phyloP scores from a whole-genome alignment of 1,140 invertebrate genomes.

The Eurosta solidaginis region DNA sequence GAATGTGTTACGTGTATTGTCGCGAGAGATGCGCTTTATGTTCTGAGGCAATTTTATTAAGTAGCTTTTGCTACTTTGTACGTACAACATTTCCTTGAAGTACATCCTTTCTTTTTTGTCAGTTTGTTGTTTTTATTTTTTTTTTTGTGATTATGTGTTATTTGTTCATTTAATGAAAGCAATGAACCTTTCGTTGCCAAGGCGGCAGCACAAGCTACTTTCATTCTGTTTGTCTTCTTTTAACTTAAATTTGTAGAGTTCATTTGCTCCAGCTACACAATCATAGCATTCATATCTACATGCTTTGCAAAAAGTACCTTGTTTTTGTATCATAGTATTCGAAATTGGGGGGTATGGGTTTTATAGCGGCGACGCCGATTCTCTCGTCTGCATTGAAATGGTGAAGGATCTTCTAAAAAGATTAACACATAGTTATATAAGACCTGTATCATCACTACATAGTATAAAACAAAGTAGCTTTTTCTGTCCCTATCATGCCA shows the following conservation, averaged over 20 bases:
- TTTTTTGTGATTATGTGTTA: background rate
- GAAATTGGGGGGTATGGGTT: too few species aligned
- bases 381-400: background rate
- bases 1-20: too few species aligned
- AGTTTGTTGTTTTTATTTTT: background rate
- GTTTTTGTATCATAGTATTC: too few species aligned
- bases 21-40: background rate
- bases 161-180: background rate
- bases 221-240: background rate
- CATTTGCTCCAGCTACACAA: too few species aligned
- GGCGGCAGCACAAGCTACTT: background rate
- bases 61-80: background rate
- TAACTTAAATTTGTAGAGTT: background rate
- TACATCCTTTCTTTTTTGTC: background rate
- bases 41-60: background rate
- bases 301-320: too few species aligned
- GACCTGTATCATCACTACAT: too few species aligned
- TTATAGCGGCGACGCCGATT: too few species aligned
- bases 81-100: background rate
- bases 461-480: too few species aligned
- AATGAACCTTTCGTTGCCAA: background rate
- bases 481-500: too few species aligned
- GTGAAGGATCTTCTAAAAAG: too few species aligned
- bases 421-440: too few species aligned
- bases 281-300: too few species aligned